Evolutionary conservation across 2,113 vertebrate genomes (phyloP), one percentile per base, ranked within the genome.

Genomic region (Anguilla japonica): DNA sequence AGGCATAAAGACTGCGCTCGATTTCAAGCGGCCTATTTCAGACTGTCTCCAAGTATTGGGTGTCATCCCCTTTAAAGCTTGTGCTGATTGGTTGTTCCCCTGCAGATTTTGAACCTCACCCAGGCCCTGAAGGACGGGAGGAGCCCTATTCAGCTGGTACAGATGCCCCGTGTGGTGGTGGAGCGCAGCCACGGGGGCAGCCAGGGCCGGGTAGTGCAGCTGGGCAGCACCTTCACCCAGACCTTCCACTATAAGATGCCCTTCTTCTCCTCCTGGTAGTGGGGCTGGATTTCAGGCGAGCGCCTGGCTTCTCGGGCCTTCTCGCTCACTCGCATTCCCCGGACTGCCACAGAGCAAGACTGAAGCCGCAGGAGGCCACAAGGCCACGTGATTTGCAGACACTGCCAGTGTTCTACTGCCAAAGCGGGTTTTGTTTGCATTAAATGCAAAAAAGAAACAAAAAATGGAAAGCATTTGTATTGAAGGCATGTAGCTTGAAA

Each of bases 151-250:
- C 97, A 99, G 91, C 95, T 99, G 34, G 98, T 99, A 0, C 97
- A 99, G 94, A 99, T 99, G 98, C 98, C 98, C 0, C 96, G 97
- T 9, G 98, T 99, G 91, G 94, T 99, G 46, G 98, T 99, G 91
- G 98, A 99, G 86, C 94, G 97, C 82, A 98, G 97, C 67, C 95
- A 92, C 1, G 94, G 96, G 1, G 96, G 98, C 1, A 92, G 95
- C 13, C 98, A 98, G 85, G 97, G 98, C 0, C 96, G 97, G 2
- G 95, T 99, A 22, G 96, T 97, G 79, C 97, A 98, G 0, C 93
- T 97, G 53, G 96, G 96, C 89, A 97, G 95, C 1, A 94, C 96
- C 0, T 99, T 99, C 92, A 99, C 98, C 1, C 98, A 99, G 92
- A 99, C 97, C 5, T 96, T 99, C 89, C 96, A 98, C 91, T 98